Evolutionary conservation across 2,797 vertebrate genomes (phyloP).

Genomic region (Vespertilio murinus): DNA sequence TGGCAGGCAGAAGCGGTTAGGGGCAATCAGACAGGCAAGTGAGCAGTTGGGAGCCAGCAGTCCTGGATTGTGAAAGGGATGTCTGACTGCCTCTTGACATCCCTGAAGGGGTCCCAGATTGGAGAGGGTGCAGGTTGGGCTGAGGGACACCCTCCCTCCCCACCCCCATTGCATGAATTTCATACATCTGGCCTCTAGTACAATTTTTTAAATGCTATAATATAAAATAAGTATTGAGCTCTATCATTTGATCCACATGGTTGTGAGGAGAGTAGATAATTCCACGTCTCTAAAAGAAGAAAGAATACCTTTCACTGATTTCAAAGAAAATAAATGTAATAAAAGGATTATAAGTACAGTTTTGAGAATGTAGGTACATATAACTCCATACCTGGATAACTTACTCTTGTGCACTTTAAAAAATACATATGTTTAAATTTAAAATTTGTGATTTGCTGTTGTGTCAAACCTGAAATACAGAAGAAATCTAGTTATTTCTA

Average conservation of each 20-base stretch:
- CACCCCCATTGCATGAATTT: too few species aligned
- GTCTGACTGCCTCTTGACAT: too few species aligned
- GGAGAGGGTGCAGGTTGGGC: too few species aligned
- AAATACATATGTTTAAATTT: neutral
- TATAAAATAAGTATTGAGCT: slow-evolving; percentile 2
- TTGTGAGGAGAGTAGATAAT: neutral
- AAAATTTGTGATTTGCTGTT: neutral
- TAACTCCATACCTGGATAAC: neutral
- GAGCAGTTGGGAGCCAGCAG: too few species aligned
- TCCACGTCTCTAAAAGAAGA: neutral
- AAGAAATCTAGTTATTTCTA: neutral
- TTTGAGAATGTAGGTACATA: neutral
- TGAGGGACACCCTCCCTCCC: too few species aligned
- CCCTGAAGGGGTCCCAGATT: too few species aligned
- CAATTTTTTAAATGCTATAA: neutral
- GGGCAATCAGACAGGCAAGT: too few species aligned
- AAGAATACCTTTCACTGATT: neutral
- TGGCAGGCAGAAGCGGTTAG: too few species aligned
- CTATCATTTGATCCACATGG: neutral
- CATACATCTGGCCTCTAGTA: too few species aligned
- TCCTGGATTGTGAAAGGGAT: too few species aligned
- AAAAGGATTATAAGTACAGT: neutral
- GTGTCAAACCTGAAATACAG: neutral
- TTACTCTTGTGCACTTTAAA: slow-evolving; percentile 19
- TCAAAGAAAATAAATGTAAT: slow-evolving; percentile 31